Conservation (phyloP, 2,888 invertebrate genomes). For the Nomada hirtipes region DNA sequence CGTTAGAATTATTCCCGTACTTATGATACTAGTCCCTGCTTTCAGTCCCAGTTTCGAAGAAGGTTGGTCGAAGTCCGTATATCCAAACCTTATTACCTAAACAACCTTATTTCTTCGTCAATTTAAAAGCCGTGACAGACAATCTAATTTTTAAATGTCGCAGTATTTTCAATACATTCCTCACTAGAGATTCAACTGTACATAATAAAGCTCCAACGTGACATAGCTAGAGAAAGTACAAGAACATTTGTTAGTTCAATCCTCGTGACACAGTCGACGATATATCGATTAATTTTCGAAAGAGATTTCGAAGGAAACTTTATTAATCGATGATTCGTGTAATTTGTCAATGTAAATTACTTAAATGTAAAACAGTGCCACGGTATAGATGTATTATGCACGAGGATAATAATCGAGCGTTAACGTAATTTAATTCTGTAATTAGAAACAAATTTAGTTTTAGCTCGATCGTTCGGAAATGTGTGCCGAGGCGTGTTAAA, state of each 20-base stretch:
- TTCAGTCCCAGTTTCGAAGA: not conserved
- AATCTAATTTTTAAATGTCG: not conserved
- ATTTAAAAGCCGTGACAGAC: not conserved
- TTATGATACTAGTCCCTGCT: constrained; percentile 58
- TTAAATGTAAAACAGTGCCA: not conserved
- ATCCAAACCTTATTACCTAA: not conserved
- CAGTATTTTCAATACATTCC: not conserved
- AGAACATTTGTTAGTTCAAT: not conserved
- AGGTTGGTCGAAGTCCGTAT: not conserved
- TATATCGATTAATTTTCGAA: not conserved
- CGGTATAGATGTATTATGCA: not conserved
- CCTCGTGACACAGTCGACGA: not conserved
- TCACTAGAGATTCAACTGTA: constrained; percentile 6
- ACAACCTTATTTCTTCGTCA: not conserved
- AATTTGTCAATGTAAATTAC: not conserved
- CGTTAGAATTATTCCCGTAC: constrained; percentile 70
- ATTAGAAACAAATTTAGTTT: constrained; percentile 6
- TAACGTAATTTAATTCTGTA: constrained; percentile 2
- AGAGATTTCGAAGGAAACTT: not conserved
- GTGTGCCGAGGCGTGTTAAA: constrained; percentile 5
- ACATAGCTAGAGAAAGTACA: not conserved
- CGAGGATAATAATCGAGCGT: not conserved
- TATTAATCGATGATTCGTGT: not conserved
- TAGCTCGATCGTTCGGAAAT: not conserved
- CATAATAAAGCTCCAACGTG: constrained; percentile 2